Evolutionary conservation across 92 coral and sea anemone genomes (phyloP).

Genomic region (Nematostella vectensis): DNA sequence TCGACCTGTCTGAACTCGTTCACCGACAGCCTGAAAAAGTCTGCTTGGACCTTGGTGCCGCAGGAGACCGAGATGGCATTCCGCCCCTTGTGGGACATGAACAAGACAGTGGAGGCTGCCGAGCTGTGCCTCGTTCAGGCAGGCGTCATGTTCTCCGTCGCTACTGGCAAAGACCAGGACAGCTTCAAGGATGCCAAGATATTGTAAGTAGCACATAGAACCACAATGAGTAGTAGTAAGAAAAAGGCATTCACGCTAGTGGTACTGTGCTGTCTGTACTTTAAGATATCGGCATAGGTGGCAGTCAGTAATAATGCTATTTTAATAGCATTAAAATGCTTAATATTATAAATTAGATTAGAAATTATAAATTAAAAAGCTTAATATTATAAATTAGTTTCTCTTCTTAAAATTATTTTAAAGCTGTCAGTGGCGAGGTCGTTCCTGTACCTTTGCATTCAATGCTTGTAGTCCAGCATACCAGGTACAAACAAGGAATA

Average conservation of each 20-base stretch:
- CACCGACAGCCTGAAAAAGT: conserved; percentile 69
- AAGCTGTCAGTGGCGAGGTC: too few relatives aligned
- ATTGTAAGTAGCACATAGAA: conserved; percentile 62
- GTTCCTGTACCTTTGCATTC: too few relatives aligned
- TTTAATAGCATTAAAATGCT: too few relatives aligned
- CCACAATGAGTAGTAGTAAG: too few relatives aligned
- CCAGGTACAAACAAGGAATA: too few relatives aligned
- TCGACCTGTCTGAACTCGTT: conserved; percentile 81
- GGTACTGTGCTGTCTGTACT: not conserved
- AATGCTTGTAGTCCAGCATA: too few relatives aligned
- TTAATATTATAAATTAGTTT: too few relatives aligned
- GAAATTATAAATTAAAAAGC: too few relatives aligned
- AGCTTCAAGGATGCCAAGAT: conserved; percentile 53
- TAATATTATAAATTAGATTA: too few relatives aligned
- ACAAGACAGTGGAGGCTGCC: conserved; percentile 65
- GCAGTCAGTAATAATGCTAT: too few relatives aligned
- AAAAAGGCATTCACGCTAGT: not conserved
- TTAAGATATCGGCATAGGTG: too few relatives aligned
- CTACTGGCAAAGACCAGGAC: conserved; percentile 52
- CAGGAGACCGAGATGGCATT: conserved; percentile 58
- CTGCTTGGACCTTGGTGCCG: conserved; percentile 64
- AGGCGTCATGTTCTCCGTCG: conserved; percentile 67
- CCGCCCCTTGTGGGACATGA: conserved; percentile 75
- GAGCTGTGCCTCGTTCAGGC: conserved; percentile 83
- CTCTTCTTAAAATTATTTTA: too few relatives aligned